These are phyloP conservation scores for Chamaea fasciata DNA, from an alignment of 2,113 vertebrate species.

Conservation along the genomic window DNA sequence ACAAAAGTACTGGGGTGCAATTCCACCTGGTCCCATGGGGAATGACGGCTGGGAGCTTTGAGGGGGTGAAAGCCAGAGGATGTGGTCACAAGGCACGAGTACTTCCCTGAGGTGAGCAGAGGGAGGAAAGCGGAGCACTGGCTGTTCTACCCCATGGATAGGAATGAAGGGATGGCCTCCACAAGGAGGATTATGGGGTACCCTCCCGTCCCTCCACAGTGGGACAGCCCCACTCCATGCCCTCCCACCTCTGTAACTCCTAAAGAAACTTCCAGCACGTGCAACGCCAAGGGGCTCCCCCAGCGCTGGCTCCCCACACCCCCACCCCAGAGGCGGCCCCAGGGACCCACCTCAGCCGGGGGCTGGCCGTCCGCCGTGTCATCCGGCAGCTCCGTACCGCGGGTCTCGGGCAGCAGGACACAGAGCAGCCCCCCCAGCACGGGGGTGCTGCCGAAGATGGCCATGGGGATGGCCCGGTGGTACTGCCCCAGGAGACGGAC, in stretches of 20 bases:
- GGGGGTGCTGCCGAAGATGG: slow-evolving; percentile 66
- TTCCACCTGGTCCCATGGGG: neutral
- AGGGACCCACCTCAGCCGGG: neutral
- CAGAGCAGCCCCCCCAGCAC: slow-evolving; percentile 69
- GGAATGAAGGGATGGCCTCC: neutral
- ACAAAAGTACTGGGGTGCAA: neutral
- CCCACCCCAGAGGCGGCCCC: neutral
- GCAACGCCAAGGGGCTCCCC: rapidly evolving
- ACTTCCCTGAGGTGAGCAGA: neutral
- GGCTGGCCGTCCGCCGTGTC: rapidly evolving
- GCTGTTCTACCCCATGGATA: neutral
- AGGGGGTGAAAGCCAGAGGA: neutral
- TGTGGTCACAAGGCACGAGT: rapidly evolving
- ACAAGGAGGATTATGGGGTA: neutral
- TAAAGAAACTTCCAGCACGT: neutral
- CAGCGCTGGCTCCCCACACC: rapidly evolving
- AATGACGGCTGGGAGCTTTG: neutral
- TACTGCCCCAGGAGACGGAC: neutral
- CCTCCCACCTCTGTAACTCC: neutral
- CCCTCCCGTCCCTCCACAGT: neutral
- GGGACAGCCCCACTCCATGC: neutral
- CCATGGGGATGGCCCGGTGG: neutral
- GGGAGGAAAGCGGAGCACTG: rapidly evolving
- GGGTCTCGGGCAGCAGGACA: slow-evolving; percentile 83
- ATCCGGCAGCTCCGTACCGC: slow-evolving; percentile 71